These are phyloP conservation scores for Elymnias hypermnestra DNA, from an alignment of 1,140 invertebrate genomes.

Conservation along the genomic window DNA sequence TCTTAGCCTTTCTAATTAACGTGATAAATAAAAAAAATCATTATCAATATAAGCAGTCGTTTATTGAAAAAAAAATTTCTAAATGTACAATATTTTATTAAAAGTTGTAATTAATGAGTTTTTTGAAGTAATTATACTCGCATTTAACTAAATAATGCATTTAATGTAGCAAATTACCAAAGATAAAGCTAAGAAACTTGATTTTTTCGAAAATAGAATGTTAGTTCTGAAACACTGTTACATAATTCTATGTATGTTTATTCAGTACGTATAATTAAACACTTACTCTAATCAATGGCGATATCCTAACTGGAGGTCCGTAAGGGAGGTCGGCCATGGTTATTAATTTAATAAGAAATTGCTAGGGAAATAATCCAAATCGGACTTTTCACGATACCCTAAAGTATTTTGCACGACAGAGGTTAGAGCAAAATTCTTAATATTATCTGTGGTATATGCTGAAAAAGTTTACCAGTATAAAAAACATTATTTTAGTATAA, in stretches of 20 bases:
- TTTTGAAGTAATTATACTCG: too few species aligned
- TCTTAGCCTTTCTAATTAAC: too few species aligned
- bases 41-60: too few species aligned
- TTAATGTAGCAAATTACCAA: too few species aligned
- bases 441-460: too few species aligned
- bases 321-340: slow-evolving; percentile 75
- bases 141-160: too few species aligned
- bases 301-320: slow-evolving; percentile 81
- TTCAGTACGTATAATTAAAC: background rate
- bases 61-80: too few species aligned
- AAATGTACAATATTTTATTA: too few species aligned
- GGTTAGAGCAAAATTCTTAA: slow-evolving; percentile 36
- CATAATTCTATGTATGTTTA: slow-evolving; percentile 41
- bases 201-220: slow-evolving; percentile 7
- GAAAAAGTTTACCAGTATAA: slow-evolving; percentile 13
- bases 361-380: slow-evolving; percentile 34
- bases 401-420: slow-evolving; percentile 19
- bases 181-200: background rate
- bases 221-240: slow-evolving; percentile 37
- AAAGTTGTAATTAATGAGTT: too few species aligned
- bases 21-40: too few species aligned
- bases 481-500: too few species aligned
- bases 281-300: slow-evolving; percentile 84
- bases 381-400: slow-evolving; percentile 39
- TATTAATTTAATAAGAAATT: slow-evolving; percentile 25